Percentiles rank a stretch among this genome's conserved stretches.
Evolutionary conservation across 2,113 vertebrate species (phyloP).

Genomic region (Coptodon bakossiorum): DNA sequence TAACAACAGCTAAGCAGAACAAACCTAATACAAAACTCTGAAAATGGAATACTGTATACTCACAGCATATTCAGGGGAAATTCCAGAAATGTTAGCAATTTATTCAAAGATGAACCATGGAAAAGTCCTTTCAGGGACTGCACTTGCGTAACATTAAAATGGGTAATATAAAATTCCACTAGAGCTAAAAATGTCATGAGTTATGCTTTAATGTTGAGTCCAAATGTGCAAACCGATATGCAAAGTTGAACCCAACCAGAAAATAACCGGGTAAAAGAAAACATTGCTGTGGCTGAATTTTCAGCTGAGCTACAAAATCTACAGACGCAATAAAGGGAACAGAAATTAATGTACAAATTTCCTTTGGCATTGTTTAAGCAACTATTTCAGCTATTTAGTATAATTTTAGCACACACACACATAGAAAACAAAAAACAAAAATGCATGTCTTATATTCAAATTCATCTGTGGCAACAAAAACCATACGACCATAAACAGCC

Average conservation of each 20-base stretch:
- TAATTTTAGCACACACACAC: neutral
- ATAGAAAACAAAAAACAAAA: neutral
- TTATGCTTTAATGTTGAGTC: neutral
- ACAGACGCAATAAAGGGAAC: neutral
- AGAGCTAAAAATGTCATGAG: neutral
- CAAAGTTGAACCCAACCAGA: neutral
- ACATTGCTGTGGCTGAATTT: neutral
- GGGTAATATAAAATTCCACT: neutral
- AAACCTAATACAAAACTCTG: neutral
- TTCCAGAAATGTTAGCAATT: neutral
- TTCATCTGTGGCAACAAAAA: neutral
- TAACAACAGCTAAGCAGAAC: neutral
- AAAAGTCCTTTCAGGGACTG: neutral
- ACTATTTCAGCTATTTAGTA: neutral
- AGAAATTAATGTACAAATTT: neutral
- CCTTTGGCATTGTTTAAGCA: neutral
- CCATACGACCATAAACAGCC: neutral
- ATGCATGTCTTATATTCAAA: neutral
- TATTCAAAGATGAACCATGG: neutral
- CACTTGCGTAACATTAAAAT: neutral
- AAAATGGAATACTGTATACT: neutral
- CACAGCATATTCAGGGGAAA: neutral
- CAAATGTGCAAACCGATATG: neutral
- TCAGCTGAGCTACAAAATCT: neutral
- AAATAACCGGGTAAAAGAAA: neutral